These are phyloP conservation scores for Neodontobutis hainanensis DNA, from an alignment of 2,113 vertebrate genomes.

Conservation along the genomic window DNA sequence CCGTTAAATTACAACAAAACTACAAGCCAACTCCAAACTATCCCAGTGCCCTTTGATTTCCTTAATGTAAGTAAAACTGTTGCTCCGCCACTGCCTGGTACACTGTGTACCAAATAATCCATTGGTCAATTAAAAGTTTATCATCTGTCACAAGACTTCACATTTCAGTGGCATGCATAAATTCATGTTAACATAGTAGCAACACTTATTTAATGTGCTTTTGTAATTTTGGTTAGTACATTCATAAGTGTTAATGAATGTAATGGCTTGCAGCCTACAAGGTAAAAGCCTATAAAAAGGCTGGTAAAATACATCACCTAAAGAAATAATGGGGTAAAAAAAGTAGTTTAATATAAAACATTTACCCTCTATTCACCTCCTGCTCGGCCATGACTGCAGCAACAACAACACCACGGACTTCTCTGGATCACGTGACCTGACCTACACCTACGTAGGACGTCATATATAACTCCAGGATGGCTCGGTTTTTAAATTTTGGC, in stretches of 20 bases:
- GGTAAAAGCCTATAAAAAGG: too few species aligned
- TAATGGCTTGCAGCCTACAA: background rate
- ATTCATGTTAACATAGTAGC: background rate
- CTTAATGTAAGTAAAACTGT: background rate
- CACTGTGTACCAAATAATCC: background rate
- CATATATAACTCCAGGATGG: background rate
- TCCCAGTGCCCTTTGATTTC: background rate
- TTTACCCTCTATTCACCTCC: constrained; percentile 52
- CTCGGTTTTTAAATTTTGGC: background rate
- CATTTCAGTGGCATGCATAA: background rate
- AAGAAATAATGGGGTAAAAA: background rate
- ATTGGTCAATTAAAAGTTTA: background rate
- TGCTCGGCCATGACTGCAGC: constrained; percentile 66
- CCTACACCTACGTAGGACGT: background rate
- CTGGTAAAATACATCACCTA: background rate
- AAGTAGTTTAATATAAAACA: constrained; percentile 1
- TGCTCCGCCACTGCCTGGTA: background rate
- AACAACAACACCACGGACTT: background rate
- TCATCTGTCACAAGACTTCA: background rate
- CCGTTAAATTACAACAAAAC: too few species aligned
- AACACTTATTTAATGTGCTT: background rate
- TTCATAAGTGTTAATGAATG: background rate
- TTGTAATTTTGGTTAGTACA: background rate
- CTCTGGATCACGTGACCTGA: constrained; percentile 17
- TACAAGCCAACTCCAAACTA: too few species aligned